These are phyloP conservation scores for Encarsia formosa DNA, from an alignment of 2,888 invertebrate species.

Conservation along the genomic window DNA sequence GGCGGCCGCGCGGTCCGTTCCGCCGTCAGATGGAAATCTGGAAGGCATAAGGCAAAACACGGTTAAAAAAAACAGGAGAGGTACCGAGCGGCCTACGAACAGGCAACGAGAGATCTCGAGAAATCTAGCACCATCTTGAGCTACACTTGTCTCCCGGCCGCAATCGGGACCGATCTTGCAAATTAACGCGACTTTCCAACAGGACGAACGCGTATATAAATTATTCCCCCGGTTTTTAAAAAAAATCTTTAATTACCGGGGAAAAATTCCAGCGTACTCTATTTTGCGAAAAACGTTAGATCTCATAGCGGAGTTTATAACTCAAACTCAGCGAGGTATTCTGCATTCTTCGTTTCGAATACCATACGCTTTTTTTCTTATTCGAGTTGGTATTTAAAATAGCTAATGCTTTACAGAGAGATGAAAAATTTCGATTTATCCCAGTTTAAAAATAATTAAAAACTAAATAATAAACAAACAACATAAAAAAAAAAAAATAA, in stretches of 20 bases:
- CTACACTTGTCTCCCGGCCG: conserved; percentile 33
- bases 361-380: no score
- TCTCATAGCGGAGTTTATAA: no score
- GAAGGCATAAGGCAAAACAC: conserved; percentile 20
- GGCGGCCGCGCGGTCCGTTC: not conserved
- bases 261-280: no score
- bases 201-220: conserved; percentile 15
- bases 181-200: conserved; percentile 27
- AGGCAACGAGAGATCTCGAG: conserved; percentile 21
- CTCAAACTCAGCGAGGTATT: no score
- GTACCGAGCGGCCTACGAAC: not conserved
- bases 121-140: conserved; percentile 35
- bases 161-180: conserved; percentile 26
- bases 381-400: no score
- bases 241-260: conserved; percentile 26
- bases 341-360: no score
- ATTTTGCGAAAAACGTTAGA: no score
- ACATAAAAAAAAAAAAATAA: no score
- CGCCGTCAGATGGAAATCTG: conserved; percentile 24
- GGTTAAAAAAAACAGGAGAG: not conserved
- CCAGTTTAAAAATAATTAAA: no score
- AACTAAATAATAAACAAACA: no score
- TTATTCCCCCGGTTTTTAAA: conserved; percentile 27
- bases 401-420: no score
- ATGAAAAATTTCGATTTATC: no score